Conservation (phyloP, 2,113 vertebrate species). For the Alethe castanea region DNA sequence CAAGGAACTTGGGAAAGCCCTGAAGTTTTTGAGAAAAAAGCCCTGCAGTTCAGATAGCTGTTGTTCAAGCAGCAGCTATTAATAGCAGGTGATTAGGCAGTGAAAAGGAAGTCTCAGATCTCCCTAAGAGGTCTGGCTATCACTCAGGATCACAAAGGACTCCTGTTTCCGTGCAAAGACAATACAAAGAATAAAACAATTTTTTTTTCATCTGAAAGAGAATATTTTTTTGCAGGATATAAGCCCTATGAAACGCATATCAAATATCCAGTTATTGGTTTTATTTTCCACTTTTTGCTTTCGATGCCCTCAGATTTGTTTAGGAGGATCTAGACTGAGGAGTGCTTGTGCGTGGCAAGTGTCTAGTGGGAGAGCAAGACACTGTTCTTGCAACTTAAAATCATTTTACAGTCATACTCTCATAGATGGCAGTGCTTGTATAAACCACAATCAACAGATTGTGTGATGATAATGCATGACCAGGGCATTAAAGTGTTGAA, state of each 20-base stretch:
- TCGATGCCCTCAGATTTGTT: not conserved
- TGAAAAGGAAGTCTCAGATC: slow-evolving; percentile 32
- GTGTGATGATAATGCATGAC: not conserved
- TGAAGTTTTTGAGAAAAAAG: not conserved
- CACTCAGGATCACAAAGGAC: not conserved
- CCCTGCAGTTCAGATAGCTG: not conserved
- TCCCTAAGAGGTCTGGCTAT: not conserved
- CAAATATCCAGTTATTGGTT: not conserved
- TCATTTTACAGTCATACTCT: not conserved
- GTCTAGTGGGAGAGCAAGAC: not conserved
- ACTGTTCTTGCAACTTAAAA: not conserved
- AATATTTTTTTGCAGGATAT: not conserved
- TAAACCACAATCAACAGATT: not conserved
- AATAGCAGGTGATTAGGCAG: not conserved
- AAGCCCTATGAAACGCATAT: not conserved
- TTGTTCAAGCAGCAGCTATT: not conserved
- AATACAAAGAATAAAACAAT: not conserved
- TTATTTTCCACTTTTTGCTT: not conserved
- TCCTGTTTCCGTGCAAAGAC: not conserved
- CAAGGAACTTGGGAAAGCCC: not conserved
- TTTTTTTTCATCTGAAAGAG: not conserved
- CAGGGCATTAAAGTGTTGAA: not conserved
- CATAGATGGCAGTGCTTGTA: not conserved
- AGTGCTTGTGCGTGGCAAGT: not conserved
- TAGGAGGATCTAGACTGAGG: not conserved